Percentiles rank a stretch among this genome's conserved stretches.
Evolutionary conservation across 2,888 invertebrate species (phyloP).

Genomic region (Clepsis dumicolana): DNA sequence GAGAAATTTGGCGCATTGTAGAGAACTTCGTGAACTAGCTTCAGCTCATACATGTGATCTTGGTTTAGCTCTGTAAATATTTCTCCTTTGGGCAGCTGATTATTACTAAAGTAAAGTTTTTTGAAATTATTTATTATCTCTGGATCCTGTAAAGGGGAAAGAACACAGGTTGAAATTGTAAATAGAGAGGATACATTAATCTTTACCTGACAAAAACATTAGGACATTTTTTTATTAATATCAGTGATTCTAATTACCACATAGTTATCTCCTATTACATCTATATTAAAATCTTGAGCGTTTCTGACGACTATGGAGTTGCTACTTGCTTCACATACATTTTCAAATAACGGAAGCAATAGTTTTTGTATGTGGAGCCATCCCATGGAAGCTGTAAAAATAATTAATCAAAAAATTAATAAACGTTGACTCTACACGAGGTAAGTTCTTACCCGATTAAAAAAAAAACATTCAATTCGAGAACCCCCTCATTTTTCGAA

Average conservation of each 20-base stretch:
- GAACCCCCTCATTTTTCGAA: no score
- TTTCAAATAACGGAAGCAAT: conserved; percentile 73
- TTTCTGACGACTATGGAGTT: conserved; percentile 59
- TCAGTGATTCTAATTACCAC: no score
- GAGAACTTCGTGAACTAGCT: conserved; percentile 78
- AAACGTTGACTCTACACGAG: no score
- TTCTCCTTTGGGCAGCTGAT: conserved; percentile 68
- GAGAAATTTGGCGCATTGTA: conserved; percentile 85
- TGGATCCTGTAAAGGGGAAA: conserved; percentile 62
- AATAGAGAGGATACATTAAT: neutral
- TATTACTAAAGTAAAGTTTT: conserved; percentile 59
- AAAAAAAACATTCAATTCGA: no score
- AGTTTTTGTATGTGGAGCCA: conserved; percentile 73
- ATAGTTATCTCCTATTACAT: conserved; percentile 63
- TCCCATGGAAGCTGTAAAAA: conserved; percentile 62
- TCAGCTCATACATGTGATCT: conserved; percentile 67
- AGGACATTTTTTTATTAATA: neutral
- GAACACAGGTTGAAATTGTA: neutral
- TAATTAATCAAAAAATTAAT: neutral
- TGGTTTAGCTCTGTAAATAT: conserved; percentile 74
- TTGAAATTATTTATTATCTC: conserved; percentile 63
- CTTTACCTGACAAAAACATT: neutral
- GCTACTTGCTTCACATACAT: conserved; percentile 73
- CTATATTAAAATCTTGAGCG: conserved; percentile 65
- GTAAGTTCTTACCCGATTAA: no score